Evolutionary conservation across 2,888 invertebrate species (phyloP), one percentile per base, ranked within the genome.

Genomic region (Hydraecia micacea): DNA sequence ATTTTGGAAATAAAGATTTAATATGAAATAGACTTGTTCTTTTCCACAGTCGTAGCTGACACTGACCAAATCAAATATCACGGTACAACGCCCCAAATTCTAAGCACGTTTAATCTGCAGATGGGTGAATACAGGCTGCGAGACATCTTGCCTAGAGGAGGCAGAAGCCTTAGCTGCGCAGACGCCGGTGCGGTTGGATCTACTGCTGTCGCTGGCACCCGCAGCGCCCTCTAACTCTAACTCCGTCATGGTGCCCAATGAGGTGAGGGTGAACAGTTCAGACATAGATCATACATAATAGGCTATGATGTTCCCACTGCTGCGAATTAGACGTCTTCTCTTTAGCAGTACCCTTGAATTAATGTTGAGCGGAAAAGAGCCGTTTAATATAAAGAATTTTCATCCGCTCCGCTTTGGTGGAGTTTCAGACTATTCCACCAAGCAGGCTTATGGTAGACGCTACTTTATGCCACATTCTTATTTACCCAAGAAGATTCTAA

Each of bases 121-220:
- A 52, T 99, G 99, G 99, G 98, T 99, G 82, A 99, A 99, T 94
- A 97, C 98, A 89, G 98, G 98, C 0, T 98, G 98, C 91, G 97
- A 98, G 85, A 97, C 98, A 58, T 98, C 98, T 66, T 99, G 99
- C 94, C 96, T 99, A 82, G 98, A 98, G 87, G 97, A 98, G 90
- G 98, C 99, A 1, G 99, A 99, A 94, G 98, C 98, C 89, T 94
- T 99, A 86, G 99, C 99, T 42, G 98, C 98, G 89, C 98, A 99
- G 95, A 99, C 99, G 4, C 99, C 99, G 0, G 99, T 99, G 65
- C 97, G 99, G 65, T 97, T 99, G 52, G 99, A 99, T 95, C 97
- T 99, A 79, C 96, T 99, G 86, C 97, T 99, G 81, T 98, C 99
- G 13, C 95, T 99, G 85, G 98, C 98, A 80, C 98, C 99, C n/a